Evolutionary conservation across 35 echinoderm and acorn worm genomes (phyloP), one percentile per base, ranked within the genome.

Genomic region (Patiria miniata): DNA sequence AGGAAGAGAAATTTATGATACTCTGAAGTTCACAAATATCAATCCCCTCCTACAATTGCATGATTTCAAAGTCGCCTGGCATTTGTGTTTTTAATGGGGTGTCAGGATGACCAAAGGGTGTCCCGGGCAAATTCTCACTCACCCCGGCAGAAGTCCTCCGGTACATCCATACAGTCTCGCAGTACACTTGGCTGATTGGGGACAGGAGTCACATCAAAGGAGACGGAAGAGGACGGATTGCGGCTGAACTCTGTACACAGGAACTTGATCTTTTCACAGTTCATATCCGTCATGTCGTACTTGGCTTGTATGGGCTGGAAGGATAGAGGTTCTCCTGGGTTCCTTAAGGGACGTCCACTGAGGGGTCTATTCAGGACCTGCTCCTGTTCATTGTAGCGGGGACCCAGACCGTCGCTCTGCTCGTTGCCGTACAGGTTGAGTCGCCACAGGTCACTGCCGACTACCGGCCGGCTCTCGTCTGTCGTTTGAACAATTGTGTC

Each of bases 101-200:
- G n/a, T n/a, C n/a, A n/a, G n/a, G n/a, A n/a, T n/a, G n/a, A n/a
- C n/a, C n/a, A n/a, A n/a, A n/a, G n/a, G n/a, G n/a, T n/a, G n/a
- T n/a, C n/a, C n/a, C n/a, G n/a, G n/a, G n/a, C n/a, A n/a, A n/a
- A n/a, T 6, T 47, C 42, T 47, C 37, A 57, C 73, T 52, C 81
- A 90, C 92, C 93, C 86, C 83, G 90, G 61, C 93, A 94, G 8
- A 78, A 26, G 81, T 87, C 88, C 18, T 94, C 84, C n/a, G 92
- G 92, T 54, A 94, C 92, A 34, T 73, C 60, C 57, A 94, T 89
- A 47, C 92, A 94, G 73, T 58, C 32, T 26, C 65, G 81, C n/a
- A 94, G 34, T 8, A 89, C 87, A 16, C 21, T 86, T 12, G 85
- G 82, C 50, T 89, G 82, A 73, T 34, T 73, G 10, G 92, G 92